Evolutionary conservation across 2,797 vertebrate genomes (phyloP), one percentile per base, ranked within the genome.

Genomic region (Etheostoma perlongum): DNA sequence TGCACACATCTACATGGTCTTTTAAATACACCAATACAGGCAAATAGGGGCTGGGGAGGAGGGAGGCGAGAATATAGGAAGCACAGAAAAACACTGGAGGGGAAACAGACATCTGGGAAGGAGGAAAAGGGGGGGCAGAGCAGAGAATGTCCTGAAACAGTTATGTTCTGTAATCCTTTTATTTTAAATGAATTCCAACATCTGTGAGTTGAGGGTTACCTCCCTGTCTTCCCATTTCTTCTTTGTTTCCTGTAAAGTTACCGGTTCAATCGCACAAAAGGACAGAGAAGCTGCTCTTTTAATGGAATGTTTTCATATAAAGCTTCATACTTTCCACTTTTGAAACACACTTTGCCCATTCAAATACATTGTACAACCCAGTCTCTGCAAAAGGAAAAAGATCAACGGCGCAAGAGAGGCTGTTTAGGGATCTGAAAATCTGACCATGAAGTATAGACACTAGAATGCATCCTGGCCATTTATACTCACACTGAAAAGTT

Each of bases 1-100:
- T 95, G 96, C 96, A 97, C 96, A 97, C 94, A 95, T 96, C 96
- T 96, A 93, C 88, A 92, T 84, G 83, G 72, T 91, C 76, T 89
- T 96, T 96, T 96, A 96, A 97, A 96, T 96, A 96, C 96, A 95
- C 94, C 95, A 96, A 97, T 96, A 97, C 94, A 96, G 89, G 90
- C 89, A 89, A 76, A 70, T 36, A 33, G 67, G 70, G 71, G 42
- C 6, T 1, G 21, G 55, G 52, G 92, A 82, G 36, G 55, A 21
- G 47, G 54, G 64, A n/a, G 62, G 47, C 11, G n/a, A 36, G 69
- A 52, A 18, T 47, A 71, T 18, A 79, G 83, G 95, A 94, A 94
- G 95, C 96, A 96, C 95, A 96, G 95, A 95, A 96, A 95, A 96
- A 97, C 97, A 96, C 95, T 94, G 94, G 95, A 93, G 94, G 94